Percentiles rank a stretch among this genome's conserved stretches.
These are phyloP conservation scores for Acheta domesticus DNA, from an alignment of 2,888 invertebrate species.

Conservation along the genomic window DNA sequence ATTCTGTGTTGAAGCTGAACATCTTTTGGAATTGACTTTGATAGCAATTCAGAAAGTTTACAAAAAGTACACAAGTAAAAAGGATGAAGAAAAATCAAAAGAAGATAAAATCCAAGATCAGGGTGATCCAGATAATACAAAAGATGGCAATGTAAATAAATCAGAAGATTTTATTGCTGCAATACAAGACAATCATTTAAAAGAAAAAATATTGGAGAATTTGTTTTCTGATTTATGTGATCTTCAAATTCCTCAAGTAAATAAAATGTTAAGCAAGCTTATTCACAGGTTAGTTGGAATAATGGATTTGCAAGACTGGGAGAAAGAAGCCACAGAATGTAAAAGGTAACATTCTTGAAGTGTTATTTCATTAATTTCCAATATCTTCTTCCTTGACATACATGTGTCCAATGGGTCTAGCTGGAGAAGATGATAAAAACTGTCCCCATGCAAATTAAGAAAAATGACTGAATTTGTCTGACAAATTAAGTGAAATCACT, in stretches of 20 bases:
- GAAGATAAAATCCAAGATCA: background rate
- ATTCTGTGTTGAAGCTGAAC: conserved; percentile 48
- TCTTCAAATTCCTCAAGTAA: conserved; percentile 56
- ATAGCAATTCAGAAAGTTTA: conserved; percentile 58
- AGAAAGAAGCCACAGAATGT: conserved; percentile 33
- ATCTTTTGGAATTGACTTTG: conserved; percentile 53
- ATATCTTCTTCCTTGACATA: too few relatives aligned
- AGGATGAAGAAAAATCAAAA: conserved; percentile 39
- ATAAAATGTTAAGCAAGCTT: conserved; percentile 42
- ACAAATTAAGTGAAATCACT: too few relatives aligned
- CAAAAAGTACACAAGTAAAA: conserved; percentile 50
- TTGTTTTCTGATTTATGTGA: conserved; percentile 58
- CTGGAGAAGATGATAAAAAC: too few relatives aligned
- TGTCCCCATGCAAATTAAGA: too few relatives aligned
- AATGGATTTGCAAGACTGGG: conserved; percentile 41
- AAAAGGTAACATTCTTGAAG: conserved; percentile 31
- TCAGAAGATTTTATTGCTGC: conserved; percentile 35
- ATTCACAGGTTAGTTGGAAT: conserved; percentile 41
- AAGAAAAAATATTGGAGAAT: conserved; percentile 60
- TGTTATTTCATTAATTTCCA: conserved; percentile 30
- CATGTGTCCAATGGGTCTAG: too few relatives aligned
- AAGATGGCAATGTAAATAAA: background rate
- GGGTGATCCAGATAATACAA: background rate
- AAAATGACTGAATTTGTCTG: too few relatives aligned
- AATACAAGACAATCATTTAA: conserved; percentile 62